Base-by-base conservation (phyloP, 2,888 invertebrate genomes). In the Torymus tubicola region DNA sequence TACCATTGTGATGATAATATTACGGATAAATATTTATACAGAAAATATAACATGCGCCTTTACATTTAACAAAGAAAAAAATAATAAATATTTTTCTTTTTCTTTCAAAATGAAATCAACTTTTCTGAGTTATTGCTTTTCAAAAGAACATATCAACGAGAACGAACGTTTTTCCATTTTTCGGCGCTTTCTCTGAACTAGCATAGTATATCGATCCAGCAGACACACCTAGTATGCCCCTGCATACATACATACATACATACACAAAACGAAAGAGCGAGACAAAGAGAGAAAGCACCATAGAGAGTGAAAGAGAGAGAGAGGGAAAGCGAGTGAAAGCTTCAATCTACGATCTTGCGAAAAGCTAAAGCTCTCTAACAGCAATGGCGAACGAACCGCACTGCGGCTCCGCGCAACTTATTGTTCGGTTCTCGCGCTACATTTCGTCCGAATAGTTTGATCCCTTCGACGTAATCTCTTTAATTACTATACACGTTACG, bases 341-440 rank as follows among this genome's bases (percentile, higher is more conserved):
- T 63, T 55, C 61, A 70, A 70, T 70, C 57, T 70, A 77, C 63
- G 57, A 77, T 77, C 63, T 57, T 67, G 63, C 21, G 31, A 52
- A 76, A 58, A 58, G 76, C 57, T 24, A 78, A 73, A 65, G 77
- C 60, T 65, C n/a, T 31, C 50, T n/a, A 10, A 8, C 13, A 16
- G 69, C 31, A 31, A 31, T 16, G 24, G 58, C 52, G 50, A 52
- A 60, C 21, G 24, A 60, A 71, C 67, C 72, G 69, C 69, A 74
- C 53, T 60, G 77, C 75, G 75, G 67, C 60, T 68, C 21, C 61
- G 52, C 53, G 77, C 57, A 58, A 76, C 75, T 76, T 76, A 76
- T 61, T 76, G 68, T 69, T 55, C 52, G 4, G 11, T 13, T 1
- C n/a, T 24, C 31, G 31, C 31, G 31, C 31, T 55, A 18, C 11